Base-by-base conservation (phyloP, 2,888 invertebrate species). In the Dromius quadrimaculatus region DNA sequence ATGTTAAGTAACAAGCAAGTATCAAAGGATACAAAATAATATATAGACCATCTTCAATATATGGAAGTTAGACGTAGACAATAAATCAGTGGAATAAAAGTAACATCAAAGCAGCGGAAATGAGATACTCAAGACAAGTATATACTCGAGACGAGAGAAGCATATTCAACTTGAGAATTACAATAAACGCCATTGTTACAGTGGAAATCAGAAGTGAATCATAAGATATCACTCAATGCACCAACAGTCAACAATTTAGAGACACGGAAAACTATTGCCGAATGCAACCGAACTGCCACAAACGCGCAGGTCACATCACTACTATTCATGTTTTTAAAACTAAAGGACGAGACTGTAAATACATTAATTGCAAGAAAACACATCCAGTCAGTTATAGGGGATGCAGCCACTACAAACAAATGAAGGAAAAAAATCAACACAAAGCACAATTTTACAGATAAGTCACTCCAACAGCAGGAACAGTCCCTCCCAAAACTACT, bases 251-350 rank as follows among this genome's bases (percentile, higher is more conserved):
- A 17, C 0, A 2, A 20, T 47, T 34, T 22, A 57, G 38, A 22
- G 63, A 64, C n/a, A 70, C 70, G 2, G 43, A n/a, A 72, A 65
- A 71, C 17, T 71, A 65, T 19, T 71, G 71, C 22, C 61, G 13
- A 59, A 22, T 71, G 47, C 15, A 28, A 17, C 22, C 45, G 9
- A 54, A 34, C 32, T 71, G 66, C 23, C 38, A 50, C 13, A 71
- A 71, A 71, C 64, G 63, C 28, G 65, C 65, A 34, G 57, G 54
- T 6, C n/a, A 15, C 65, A 71, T 19, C 43, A 64, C 20, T 64
- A 57, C 36, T 65, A 57, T 20, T 57, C 43, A 22, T 70, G 61
- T n/a, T n/a, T 20, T 17, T 11, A 38, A 64, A 50, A 38, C 47
- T 13, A 50, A 22, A 62, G 8, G 38, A 45, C 23, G 63, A 71